Conservation (phyloP, 2,113 vertebrate species). For the human (Homo sapiens) region GRCh38 chr3:123609001-123609500, state of each 20-base stretch:
- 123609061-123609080: neutral
- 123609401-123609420: neutral
- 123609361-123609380: neutral
- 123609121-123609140: neutral
- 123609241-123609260: neutral
- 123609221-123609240: neutral
- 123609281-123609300: neutral
- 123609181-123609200: neutral
- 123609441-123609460: neutral
- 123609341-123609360: neutral
- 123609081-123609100: neutral
- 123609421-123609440: neutral
- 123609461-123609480: slow-evolving; percentile 1
- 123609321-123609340: neutral
- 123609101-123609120: neutral
- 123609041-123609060: neutral
- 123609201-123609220: neutral
- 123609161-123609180: neutral
- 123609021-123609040: neutral
- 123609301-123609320: neutral
- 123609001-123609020: slow-evolving; percentile 5
- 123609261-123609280: neutral
- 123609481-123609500: slow-evolving; percentile 32
- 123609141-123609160: neutral
- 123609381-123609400: neutral